Evolutionary conservation across 30 jellyfish, hydroid and myxozoan genomes (phyloP).

Genomic region (Hydractinia symbiolongicarpus): DNA sequence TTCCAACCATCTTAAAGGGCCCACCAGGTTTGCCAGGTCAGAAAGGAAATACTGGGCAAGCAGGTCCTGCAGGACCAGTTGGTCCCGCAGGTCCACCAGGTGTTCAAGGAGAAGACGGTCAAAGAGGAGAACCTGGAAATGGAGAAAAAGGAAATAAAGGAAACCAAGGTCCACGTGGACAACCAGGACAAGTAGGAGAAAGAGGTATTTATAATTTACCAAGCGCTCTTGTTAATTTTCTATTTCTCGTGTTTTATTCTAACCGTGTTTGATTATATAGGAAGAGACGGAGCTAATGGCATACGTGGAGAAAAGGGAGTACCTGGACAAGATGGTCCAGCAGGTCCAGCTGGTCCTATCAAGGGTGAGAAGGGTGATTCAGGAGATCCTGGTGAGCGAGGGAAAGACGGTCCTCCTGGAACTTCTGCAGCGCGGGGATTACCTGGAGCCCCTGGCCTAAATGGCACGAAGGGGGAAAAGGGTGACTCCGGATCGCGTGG

Average conservation of each 20-base stretch:
- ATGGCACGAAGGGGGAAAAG: conserved; percentile 4
- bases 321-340: conserved; percentile 62
- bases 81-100: conserved; percentile 37
- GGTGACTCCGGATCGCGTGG: conserved; percentile 34
- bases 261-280: not conserved
- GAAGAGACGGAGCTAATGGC: conserved; percentile 22
- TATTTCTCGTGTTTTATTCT: not conserved
- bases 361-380: conserved; percentile 61
- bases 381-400: conserved; percentile 50
- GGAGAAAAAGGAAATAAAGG: conserved; percentile 70
- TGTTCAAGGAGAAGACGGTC: conserved; percentile 57
- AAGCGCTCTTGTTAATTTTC: not conserved
- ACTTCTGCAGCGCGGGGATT: conserved; percentile 53
- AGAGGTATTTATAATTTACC: not conserved
- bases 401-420: conserved; percentile 64
- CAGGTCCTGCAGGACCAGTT: conserved; percentile 55
- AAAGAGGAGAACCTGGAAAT: conserved; percentile 59
- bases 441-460: conserved; percentile 31
- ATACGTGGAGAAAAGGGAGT: conserved; percentile 34
- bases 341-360: conserved; percentile 60
- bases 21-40: conserved; percentile 52
- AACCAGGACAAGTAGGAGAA: conserved; percentile 59
- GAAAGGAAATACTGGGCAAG: conserved; percentile 58
- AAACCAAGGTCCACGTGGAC: conserved; percentile 45
- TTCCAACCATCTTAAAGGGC: conserved; percentile 32